Conservation (phyloP, 2,113 vertebrate genomes). For the Aptenodytes forsteri region DNA sequence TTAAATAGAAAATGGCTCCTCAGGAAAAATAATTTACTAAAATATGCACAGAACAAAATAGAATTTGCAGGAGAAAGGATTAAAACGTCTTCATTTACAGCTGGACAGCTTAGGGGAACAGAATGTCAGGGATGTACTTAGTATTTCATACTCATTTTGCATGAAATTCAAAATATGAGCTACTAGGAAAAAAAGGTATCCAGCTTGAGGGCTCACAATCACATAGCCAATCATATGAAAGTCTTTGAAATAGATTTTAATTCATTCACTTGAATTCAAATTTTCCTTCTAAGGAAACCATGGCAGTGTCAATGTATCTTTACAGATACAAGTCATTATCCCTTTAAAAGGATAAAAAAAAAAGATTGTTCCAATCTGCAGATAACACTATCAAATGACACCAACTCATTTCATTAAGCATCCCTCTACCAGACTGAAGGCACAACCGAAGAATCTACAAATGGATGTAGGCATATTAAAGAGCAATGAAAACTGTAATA, state of each 20-base stretch:
- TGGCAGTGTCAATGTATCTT: neutral
- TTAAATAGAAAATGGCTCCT: neutral
- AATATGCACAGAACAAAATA: neutral
- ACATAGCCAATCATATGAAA: neutral
- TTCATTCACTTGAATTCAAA: neutral
- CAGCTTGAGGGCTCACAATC: neutral
- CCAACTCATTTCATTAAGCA: neutral
- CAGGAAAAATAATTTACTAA: neutral
- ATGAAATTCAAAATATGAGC: neutral
- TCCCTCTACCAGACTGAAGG: neutral
- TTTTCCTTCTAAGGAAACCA: neutral
- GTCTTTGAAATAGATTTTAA: neutral
- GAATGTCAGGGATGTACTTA: neutral
- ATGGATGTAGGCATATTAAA: neutral
- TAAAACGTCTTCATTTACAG: neutral
- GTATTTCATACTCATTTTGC: neutral
- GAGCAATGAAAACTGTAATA: neutral
- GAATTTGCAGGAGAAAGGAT: neutral
- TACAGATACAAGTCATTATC: neutral
- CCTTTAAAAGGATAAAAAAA: neutral
- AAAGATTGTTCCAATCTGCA: neutral
- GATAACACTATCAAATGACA: neutral
- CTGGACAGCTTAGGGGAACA: neutral
- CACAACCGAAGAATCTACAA: neutral
- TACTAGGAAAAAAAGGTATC: neutral